Evolutionary conservation across 2,888 invertebrate species (phyloP).

Genomic region (Steromphala cineraria): DNA sequence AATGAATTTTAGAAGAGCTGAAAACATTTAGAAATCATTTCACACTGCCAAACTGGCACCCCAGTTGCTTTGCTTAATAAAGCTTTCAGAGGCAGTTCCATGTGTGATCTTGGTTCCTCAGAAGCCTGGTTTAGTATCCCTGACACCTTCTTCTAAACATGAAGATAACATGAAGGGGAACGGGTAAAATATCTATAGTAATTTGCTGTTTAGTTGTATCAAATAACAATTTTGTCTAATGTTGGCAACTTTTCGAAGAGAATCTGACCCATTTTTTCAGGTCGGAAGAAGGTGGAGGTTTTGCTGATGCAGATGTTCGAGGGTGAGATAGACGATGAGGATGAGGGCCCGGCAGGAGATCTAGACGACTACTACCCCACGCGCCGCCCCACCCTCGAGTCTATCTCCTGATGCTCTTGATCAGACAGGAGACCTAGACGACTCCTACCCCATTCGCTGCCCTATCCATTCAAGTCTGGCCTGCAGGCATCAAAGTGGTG

Average conservation of each 20-base stretch:
- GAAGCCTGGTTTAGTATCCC: too few relatives aligned
- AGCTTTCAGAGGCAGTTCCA: too few relatives aligned
- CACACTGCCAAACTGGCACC: background rate
- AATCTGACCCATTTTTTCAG: conserved; percentile 52
- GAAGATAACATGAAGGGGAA: too few relatives aligned
- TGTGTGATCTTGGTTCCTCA: too few relatives aligned
- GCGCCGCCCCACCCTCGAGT: background rate
- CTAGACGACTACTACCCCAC: conserved; percentile 21
- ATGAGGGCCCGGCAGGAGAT: conserved; percentile 47
- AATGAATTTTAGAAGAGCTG: too few relatives aligned
- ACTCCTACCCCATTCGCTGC: too few relatives aligned
- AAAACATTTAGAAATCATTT: background rate
- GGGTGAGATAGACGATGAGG: conserved; percentile 72
- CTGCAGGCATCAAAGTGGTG: too few relatives aligned
- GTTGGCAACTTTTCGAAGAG: background rate
- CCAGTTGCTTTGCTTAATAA: too few relatives aligned
- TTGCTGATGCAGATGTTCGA: conserved; percentile 76
- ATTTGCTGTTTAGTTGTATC: background rate
- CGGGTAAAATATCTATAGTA: too few relatives aligned
- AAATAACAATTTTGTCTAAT: background rate
- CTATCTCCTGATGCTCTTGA: background rate
- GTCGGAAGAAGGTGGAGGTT: conserved; percentile 74
- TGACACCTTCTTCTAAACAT: background rate
- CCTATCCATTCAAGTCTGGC: too few relatives aligned
- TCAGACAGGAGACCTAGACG: too few relatives aligned